Conservation (phyloP, 30 jellyfish, hydroid and myxozoan genomes). For the Calvadosia cruxmelitensis region DNA sequence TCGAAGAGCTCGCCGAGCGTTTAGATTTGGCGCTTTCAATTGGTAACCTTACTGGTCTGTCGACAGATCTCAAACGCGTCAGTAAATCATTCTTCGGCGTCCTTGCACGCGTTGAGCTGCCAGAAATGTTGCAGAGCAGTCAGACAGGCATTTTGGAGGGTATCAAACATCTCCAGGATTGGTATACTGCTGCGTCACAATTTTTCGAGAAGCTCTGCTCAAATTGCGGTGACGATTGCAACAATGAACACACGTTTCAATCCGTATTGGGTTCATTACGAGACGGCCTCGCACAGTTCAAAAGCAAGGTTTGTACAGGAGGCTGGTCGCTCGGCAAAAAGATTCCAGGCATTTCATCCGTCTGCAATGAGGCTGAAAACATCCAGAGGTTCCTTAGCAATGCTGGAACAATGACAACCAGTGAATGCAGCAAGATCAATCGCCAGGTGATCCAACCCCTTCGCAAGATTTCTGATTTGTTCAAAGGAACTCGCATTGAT, state of each 20-base stretch:
- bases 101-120: conserved; percentile 38
- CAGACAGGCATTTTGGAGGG: conserved; percentile 36
- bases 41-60: conserved; percentile 47
- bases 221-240: conserved; percentile 45
- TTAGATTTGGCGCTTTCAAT: conserved; percentile 54
- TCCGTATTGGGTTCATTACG: conserved; percentile 12
- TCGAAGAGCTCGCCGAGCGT: conserved; percentile 58
- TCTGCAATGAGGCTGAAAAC: conserved; percentile 21
- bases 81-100: conserved; percentile 31
- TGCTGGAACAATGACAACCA: conserved; percentile 5
- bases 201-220: conserved; percentile 41
- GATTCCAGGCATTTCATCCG: neutral
- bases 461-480: conserved; percentile 22
- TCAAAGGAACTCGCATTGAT: conserved; percentile 37
- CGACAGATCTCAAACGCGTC: conserved; percentile 40
- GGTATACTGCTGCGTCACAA: conserved; percentile 57
- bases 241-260: conserved; percentile 14
- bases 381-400: conserved; percentile 6
- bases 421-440: conserved; percentile 29
- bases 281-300: conserved; percentile 13
- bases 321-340: conserved; percentile 9
- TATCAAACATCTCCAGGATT: conserved; percentile 48
- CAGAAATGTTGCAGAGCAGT: conserved; percentile 35
- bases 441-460: conserved; percentile 21
- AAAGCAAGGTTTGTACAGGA: conserved; percentile 12